These are phyloP conservation scores for Aegithalos caudatus DNA, from an alignment of 2,113 vertebrate genomes.

Conservation along the genomic window DNA sequence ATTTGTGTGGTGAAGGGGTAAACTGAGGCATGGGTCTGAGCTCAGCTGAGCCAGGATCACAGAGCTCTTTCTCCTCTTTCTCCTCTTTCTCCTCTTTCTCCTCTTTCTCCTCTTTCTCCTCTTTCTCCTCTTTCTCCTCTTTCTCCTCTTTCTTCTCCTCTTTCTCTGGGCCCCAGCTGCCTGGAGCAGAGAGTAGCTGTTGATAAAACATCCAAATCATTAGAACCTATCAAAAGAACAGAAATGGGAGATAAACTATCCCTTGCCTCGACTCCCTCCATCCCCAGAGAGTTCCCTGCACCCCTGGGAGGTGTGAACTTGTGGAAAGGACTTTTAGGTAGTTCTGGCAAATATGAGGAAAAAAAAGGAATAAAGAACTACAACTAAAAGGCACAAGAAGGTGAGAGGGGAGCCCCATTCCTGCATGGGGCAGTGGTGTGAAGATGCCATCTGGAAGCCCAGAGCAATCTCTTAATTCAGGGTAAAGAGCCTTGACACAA, in stretches of 20 bases:
- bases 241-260: neutral
- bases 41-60: neutral
- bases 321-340: neutral
- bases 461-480: accelerated
- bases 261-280: neutral
- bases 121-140: neutral
- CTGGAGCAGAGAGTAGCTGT: neutral
- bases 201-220: slow-evolving; percentile 54
- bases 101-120: neutral
- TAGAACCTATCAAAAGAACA: neutral
- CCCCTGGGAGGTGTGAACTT: neutral
- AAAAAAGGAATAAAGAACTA: neutral
- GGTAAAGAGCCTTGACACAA: neutral
- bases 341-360: neutral
- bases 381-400: neutral
- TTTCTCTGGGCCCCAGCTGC: neutral
- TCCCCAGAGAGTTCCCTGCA: neutral
- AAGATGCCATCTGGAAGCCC: neutral
- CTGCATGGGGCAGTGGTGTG: accelerated
- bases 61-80: neutral
- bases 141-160: neutral
- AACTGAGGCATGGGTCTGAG: neutral
- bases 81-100: neutral
- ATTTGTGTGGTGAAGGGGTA: neutral
- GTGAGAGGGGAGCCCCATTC: neutral